A percentile compares a stretch with the other conserved stretches of the same genome.
phyloP scores from a whole-genome alignment of 2,113 vertebrate genomes.

The Malurus cyaneus region DNA sequence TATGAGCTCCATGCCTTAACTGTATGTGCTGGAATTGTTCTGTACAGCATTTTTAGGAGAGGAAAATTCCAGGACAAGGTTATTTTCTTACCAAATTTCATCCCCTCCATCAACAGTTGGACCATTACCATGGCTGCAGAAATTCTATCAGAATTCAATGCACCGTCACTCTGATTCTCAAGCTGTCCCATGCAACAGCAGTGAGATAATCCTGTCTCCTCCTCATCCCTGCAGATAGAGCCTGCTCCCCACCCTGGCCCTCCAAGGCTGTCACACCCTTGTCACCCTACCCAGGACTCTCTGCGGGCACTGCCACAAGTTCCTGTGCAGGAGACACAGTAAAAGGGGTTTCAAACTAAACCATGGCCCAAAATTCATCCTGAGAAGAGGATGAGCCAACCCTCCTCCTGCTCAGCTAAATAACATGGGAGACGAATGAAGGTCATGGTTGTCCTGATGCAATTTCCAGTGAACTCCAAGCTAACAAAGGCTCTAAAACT shows the following conservation, averaged over 20 bases:
- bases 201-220: neutral
- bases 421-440: neutral
- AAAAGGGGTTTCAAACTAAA: neutral
- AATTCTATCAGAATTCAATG: neutral
- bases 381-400: neutral
- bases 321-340: neutral
- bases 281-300: too few species aligned
- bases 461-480: neutral
- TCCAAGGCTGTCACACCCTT: neutral
- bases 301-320: neutral
- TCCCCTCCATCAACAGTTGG: neutral
- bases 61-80: neutral
- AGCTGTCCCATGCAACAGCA: neutral
- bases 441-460: neutral
- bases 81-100: neutral
- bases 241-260: neutral
- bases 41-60: neutral
- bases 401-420: neutral
- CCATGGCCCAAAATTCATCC: neutral
- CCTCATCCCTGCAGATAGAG: accelerated
- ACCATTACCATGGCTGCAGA: too few species aligned
- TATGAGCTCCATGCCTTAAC: neutral
- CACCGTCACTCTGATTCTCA: neutral
- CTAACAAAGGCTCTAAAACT: neutral
- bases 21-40: neutral